These are phyloP conservation scores for Psittacula cyanocephala DNA, from an alignment of 2,113 vertebrate species.

Conservation along the genomic window DNA sequence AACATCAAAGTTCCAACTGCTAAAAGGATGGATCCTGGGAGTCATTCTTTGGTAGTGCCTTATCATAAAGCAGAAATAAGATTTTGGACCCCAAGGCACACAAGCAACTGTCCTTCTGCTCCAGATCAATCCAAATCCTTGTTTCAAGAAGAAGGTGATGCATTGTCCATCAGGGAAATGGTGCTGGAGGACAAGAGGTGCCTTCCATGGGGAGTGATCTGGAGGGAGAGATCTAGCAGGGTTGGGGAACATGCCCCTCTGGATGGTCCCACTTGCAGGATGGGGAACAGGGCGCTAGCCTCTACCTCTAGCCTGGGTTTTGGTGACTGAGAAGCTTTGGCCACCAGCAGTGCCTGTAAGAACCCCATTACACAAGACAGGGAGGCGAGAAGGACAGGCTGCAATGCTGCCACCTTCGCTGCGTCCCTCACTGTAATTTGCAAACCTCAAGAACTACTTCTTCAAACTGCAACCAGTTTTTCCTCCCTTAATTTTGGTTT, in stretches of 20 bases:
- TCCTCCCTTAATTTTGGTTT: background rate
- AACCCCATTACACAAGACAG: too few species aligned
- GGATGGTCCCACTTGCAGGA: background rate
- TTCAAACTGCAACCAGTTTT: background rate
- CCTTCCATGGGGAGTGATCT: background rate
- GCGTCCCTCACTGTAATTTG: background rate
- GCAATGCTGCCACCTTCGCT: background rate
- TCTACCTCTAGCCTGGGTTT: background rate
- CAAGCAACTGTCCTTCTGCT: background rate
- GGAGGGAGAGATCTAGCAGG: background rate
- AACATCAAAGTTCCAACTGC: background rate
- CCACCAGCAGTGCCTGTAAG: background rate
- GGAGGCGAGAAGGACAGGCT: background rate
- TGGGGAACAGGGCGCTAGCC: background rate
- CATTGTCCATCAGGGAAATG: accelerated
- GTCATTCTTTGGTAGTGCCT: background rate
- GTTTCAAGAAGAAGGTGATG: background rate
- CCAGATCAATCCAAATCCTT: background rate
- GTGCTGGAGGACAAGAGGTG: accelerated
- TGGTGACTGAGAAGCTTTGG: background rate
- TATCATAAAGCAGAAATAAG: background rate
- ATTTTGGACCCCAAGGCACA: background rate
- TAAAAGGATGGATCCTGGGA: background rate
- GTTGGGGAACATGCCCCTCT: background rate
- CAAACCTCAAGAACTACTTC: background rate